Evolutionary conservation across 2,113 vertebrate genomes (phyloP), one percentile per base, ranked within the genome.

Genomic region (Panurus biarmicus): DNA sequence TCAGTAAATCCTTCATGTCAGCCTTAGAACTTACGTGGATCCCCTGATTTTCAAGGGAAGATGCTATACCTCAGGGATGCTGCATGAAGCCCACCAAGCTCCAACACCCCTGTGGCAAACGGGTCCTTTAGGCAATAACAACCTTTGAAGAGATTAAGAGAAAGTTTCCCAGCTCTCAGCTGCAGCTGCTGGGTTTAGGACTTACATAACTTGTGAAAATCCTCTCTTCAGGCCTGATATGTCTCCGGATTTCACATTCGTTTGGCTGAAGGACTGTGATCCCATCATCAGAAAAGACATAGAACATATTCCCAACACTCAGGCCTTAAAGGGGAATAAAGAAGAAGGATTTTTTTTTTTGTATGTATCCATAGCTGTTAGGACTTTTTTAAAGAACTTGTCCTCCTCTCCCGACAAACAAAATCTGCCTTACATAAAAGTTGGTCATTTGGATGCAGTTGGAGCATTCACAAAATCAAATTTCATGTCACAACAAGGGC

Each of bases 221-320:
- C 97, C 98, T 98, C 95, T 99, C 99, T 1, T 97, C 98, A 1
- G 98, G 98, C 92, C 97, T 98, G 96, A 99, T 98, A 84, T 98
- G 98, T 89, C 98, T 97, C 79, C 97, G 98, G 93, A 99, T 98
- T 97, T 99, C 99, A 96, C 99, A 99, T 89, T 99, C 98, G 4
- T 92, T 96, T 1, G 99, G 99, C 96, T 99, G 99, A 61, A 99
- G 97, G 78, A 98, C 92, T 11, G 98, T 97, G 95, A 99, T 97
- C 76, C 99, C 99, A 31, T 99, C 98, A 13, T 99, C 98, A 4
- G 98, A 98, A 96, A 99, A 99, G 91, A 99, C 96, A 15, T 99
- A 99, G 97, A 99, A 99, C 99, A 99, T 98, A 87, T 99, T 99
- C 80, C 99, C 99, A 75, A 99, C 99, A 53, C 99, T 99, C 95